Conservation (phyloP, 2,797 vertebrate genomes). For the Gadopsis bispinosus region DNA sequence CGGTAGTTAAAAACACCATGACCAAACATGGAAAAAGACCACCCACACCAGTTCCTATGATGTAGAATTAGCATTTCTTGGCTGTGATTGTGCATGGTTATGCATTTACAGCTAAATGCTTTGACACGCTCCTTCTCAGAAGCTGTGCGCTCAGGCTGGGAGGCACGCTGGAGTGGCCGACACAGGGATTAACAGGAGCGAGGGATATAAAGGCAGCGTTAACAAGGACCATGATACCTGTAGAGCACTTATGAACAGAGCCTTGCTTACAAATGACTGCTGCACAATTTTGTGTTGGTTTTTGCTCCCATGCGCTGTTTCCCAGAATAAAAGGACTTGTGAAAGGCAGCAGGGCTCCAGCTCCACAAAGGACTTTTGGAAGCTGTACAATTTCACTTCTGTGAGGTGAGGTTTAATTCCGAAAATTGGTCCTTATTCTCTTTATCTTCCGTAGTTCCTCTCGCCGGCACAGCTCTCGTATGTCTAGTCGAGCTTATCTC, state of each 20-base stretch:
- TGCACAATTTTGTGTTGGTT: conserved; percentile 38
- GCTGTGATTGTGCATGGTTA: conserved; percentile 82
- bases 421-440: conserved; percentile 44
- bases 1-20: conserved; percentile 42
- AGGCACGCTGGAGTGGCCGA: conserved; percentile 83
- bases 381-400: conserved; percentile 51
- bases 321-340: conserved; percentile 51
- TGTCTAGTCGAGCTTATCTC: conserved; percentile 65
- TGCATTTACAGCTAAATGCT: conserved; percentile 80
- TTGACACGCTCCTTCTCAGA: conserved; percentile 79
- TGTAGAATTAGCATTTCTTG: conserved; percentile 79
- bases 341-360: conserved; percentile 37
- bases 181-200: conserved; percentile 82
- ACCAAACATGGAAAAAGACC: conserved; percentile 66
- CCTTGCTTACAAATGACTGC: conserved; percentile 57
- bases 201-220: conserved; percentile 51
- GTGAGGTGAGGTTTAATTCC: conserved; percentile 53
- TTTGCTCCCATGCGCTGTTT: conserved; percentile 16
- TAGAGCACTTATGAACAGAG: conserved; percentile 70
- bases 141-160: conserved; percentile 64
- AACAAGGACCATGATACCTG: conserved; percentile 71
- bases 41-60: conserved; percentile 75
- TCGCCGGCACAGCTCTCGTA: conserved; percentile 39
- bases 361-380: conserved; percentile 42
- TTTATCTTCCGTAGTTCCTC: conserved; percentile 55